Evolutionary conservation across 2,888 invertebrate species (phyloP).

Genomic region (Cremastinae sp.): DNA sequence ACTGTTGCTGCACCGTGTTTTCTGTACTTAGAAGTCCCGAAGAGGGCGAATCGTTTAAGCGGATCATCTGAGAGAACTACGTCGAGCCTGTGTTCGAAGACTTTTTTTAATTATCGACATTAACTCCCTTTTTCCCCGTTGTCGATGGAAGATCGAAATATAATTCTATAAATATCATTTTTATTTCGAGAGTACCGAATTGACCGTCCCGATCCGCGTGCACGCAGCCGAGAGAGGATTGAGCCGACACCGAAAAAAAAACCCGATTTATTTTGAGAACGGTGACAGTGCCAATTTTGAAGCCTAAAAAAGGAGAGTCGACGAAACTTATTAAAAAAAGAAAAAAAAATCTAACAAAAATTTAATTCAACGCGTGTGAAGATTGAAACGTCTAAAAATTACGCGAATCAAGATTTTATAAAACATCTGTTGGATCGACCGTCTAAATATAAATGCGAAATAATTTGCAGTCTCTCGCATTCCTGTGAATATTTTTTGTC

Average conservation of each 20-base stretch:
- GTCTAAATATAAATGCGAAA: conserved; percentile 41
- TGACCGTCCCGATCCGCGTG: conserved; percentile 14
- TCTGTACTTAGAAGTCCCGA: conserved; percentile 79
- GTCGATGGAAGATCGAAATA: conserved; percentile 9
- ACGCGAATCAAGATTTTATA: not conserved
- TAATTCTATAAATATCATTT: conserved; percentile 27
- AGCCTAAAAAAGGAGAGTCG: conserved; percentile 29
- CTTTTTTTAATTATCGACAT: conserved; percentile 10
- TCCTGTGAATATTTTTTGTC: conserved; percentile 14
- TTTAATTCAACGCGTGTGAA: too few relatives aligned
- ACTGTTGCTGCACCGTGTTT: conserved; percentile 74
- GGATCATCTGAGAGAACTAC: conserved; percentile 70
- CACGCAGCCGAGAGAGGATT: not conserved
- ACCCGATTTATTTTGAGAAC: conserved; percentile 47
- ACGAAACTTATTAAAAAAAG: conserved; percentile 16
- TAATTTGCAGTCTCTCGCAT: conserved; percentile 17
- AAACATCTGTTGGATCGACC: not conserved
- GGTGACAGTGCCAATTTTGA: conserved; percentile 52
- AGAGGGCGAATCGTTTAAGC: conserved; percentile 75
- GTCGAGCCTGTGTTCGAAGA: not conserved
- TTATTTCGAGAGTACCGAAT: conserved; percentile 29
- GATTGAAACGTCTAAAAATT: too few relatives aligned
- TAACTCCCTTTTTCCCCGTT: conserved; percentile 14
- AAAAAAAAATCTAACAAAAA: conserved; percentile 11
- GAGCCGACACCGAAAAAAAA: conserved; percentile 7